Evolutionary conservation across 2,797 vertebrate genomes (phyloP), one percentile per base, ranked within the genome.

Genomic region (Hoplostethus atlanticus): DNA sequence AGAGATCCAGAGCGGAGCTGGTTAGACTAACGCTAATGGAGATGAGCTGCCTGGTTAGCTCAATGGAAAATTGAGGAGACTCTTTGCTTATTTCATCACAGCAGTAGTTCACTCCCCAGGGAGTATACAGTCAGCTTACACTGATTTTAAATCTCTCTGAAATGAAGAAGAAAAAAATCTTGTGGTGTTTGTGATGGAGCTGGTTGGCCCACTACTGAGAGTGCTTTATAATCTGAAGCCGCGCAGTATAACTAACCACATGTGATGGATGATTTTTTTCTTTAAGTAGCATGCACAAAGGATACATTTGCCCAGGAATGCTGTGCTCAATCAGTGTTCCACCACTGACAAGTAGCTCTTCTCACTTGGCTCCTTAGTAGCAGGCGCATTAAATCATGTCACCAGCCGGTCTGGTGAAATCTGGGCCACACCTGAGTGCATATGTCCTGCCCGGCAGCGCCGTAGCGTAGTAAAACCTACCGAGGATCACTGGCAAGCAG

Each of bases 21-120:
- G 89, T 92, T 91, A 93, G 84, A 86, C 83, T 84, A 88, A 90
- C 83, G 74, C 86, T 89, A 93, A 92, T 92, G 89, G 88, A 89
- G 91, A 92, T 90, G 90, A 91, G 86, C 91, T 92, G 89, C 89
- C 88, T 91, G 88, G 91, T 92, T 91, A 91, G 86, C 84, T 88
- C 83, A 91, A 89, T 86, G 81, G 89, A 92, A 90, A 90, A 91
- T 87, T 88, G 87, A 90, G 85, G 64, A 84, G 87, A 78, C 86
- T 77, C 88, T 82, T 90, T 87, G 87, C 84, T 89, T 84, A 91
- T 91, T 93, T 90, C 82, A 87, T 89, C 89, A 64, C 89, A 90
- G 89, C 87, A 84, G 89, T 69, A 21, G 81, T 84, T 75, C 10
- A 12, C 48, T 84, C 87, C 82, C 46, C 17, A 5, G 66, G 84